Evolutionary conservation across 2,797 vertebrate species (phyloP), one percentile per base, ranked within the genome.

Genomic region (Hoplostethus atlanticus): DNA sequence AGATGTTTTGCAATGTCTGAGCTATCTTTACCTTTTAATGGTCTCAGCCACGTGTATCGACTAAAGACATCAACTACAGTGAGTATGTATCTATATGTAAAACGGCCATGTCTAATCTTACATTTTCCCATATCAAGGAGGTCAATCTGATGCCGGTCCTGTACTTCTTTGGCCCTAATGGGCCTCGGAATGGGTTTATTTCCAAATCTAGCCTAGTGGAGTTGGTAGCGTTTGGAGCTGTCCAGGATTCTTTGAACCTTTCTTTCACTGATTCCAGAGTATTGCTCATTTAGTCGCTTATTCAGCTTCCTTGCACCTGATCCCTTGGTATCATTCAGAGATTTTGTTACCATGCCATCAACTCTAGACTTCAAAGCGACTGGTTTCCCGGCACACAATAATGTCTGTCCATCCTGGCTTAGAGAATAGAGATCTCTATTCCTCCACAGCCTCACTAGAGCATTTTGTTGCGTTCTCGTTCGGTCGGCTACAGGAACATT

Each of bases 111-210:
- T 21, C 21, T 21, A 21, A 21, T 21, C 21, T 21, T 21, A 21
- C 21, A 21, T 21, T 21, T 21, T 1, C 21, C 21, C 21, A 21
- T 21, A 21, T 21, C 21, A 21, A 21, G 21, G 21, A 21, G 21
- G 21, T 21, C 21, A 21, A 21, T 21, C 21, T 21, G 21, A 21
- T 21, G 21, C 21, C 21, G 1, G 21, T 21, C 28, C 48, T 72
- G 69, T 21, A 78, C 68, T n/a, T 1, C 21, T 21, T 21, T 21
- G 21, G 1, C 21, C 21, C 21, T 21, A 21, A 21, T 21, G 38
- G 68, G 17, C 9, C 30, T 71, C 1, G 44, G 75, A 51, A 67
- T 34, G 56, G 51, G 48, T 12, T n/a, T 57, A 25, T 71, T 77
- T 61, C 5, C 5, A 66, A 76, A 76, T 15, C 3, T 63, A 34